Evolutionary conservation across 2,797 vertebrate species (phyloP), one percentile per base, ranked within the genome.

Genomic region (Eulemur rubriventer): DNA sequence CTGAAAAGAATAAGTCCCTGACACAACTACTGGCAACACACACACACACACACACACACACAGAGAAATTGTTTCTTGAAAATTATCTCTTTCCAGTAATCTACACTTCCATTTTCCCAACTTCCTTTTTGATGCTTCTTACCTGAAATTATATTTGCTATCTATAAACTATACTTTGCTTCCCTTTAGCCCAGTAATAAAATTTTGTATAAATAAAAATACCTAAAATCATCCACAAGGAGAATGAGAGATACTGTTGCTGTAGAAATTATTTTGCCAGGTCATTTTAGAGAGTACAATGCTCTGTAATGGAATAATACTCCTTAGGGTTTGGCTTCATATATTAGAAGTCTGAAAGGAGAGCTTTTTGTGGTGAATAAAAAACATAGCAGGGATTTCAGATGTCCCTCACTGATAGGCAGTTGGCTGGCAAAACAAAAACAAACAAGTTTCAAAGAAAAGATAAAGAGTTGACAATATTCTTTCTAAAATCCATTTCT

Each of bases 371-470:
- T 48, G 82, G 82, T 92, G 93, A 96, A 98, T 97, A 90, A 94
- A 97, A 98, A 98, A 97, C 95, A 89, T 20, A 97, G 94, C 95
- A 92, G 95, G 85, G 94, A 93, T 96, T 97, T 96, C 95, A 97
- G 91, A 97, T 93, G 96, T 89, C 96, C 93, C 96, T 97, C 96
- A 95, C 94, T 98, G 97, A 97, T 94, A 98, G 93, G 96, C 89
- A 94, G 95, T 96, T 97, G 95, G 98, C 88, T 89, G 96, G 96
- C 95, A 98, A 98, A 98, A 97, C 91, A 97, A 98, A 98, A 98
- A 97, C 92, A 92, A 98, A 97, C 96, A 97, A 92, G 87, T 78
- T 97, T 97, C 97, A 98, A 97, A 88, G 24, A 82, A 97, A 91
- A 96, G 95, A 98, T 83, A 96, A 95, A 93, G 85, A 98, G 82